A percentile compares a stretch with the other conserved stretches of the same genome.
Conservation (phyloP, 2,113 vertebrate species). For the Actinemys pallida region DNA sequence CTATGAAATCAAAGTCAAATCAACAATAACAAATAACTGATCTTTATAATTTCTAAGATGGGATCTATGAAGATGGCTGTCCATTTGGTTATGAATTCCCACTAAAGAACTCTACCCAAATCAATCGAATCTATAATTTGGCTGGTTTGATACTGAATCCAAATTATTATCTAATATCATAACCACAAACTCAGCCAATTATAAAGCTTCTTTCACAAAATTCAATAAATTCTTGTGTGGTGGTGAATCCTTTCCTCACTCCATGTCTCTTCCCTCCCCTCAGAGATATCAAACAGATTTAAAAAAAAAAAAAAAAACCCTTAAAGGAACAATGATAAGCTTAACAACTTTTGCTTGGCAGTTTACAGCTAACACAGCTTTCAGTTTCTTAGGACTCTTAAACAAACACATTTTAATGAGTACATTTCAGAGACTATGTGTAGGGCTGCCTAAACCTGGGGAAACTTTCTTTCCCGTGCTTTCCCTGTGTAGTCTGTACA, state of each 20-base stretch:
- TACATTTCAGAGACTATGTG: neutral
- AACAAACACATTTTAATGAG: neutral
- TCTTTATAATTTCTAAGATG: neutral
- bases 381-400: neutral
- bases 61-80: neutral
- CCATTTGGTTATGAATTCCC: accelerated
- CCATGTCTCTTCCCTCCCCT: neutral
- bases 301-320: too few relatives aligned
- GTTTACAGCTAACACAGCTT: neutral
- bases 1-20: neutral
- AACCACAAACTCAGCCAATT: neutral
- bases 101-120: neutral
- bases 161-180: neutral
- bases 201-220: neutral
- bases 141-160: neutral
- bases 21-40: neutral
- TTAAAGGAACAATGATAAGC: neutral
- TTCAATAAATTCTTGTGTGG: neutral
- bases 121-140: neutral
- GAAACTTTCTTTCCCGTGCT: neutral
- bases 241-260: neutral
- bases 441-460: neutral
- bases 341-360: neutral
- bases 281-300: neutral
- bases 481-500: neutral